Base-by-base conservation (phyloP, 2,113 vertebrate genomes). In the Chaetodon trifascialis region DNA sequence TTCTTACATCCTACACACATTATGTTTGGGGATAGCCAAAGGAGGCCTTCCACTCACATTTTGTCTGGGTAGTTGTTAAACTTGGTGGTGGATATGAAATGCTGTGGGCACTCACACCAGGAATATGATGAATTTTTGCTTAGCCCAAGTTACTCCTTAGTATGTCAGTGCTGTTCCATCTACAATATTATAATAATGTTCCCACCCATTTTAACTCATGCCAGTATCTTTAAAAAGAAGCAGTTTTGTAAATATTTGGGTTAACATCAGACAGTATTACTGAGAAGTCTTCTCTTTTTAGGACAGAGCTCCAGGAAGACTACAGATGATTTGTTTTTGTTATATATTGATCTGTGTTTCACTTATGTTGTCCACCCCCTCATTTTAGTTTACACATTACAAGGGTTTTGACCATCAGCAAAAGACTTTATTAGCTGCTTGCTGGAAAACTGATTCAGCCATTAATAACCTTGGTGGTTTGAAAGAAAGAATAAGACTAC, bases 1-100 rank as follows among this genome's bases (percentile, higher is more conserved):
- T n/a, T 40, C 58, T 30, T 70, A 4, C 67, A 17, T 81, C 84
- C 86, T 77, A 73, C 63, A 38, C 77, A 51, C 74, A 51, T 69
- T 56, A 34, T 52, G 70, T 82, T 72, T 55, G 58, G 66, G 63
- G 65, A 55, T 63, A 73, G 44, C 44, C 75, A 44, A 55, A 60
- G 10, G 46, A 82, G 19, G 55, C 62, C 73, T 83, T 84, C 79
- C 15, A 21, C 68, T 85, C 69, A 16, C 16, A 79, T 86, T 59
- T 67, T 4, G 30, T 72, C 65, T 58, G 55, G 23, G 7, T 30
- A 46, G 59, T 69, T 62, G 70, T 75, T 70, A 5, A 47, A 73
- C 5, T n/a, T 23, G 56, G 5, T 70, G 23, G 34, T 16, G 36
- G 73, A 51, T 74, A 5, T 7, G 17, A 71, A 77, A 46, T 11